Percentiles rank a stretch among this genome's conserved stretches.
Evolutionary conservation across 2,113 vertebrate species (phyloP).

Genomic region (Rhagologus leucostigma): DNA sequence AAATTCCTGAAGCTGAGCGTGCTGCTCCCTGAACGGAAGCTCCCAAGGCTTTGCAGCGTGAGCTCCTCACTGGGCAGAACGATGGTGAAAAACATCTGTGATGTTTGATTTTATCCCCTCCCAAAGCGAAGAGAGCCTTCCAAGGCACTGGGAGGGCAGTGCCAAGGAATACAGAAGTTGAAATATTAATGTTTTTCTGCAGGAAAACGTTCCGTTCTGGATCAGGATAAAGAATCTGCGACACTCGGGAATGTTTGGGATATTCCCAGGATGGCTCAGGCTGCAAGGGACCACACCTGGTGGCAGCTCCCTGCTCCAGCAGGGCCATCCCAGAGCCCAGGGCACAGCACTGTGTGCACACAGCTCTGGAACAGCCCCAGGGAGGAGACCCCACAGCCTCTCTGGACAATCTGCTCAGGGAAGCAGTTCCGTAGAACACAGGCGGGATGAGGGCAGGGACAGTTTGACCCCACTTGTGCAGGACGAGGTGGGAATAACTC

Average conservation of each 20-base stretch:
- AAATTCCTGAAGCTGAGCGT: not conserved
- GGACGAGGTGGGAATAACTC: not conserved
- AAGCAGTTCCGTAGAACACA: not conserved
- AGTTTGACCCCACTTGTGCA: not conserved
- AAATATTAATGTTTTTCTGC: not conserved
- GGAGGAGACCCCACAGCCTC: not conserved
- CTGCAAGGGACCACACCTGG: not conserved
- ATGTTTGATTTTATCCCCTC: not conserved
- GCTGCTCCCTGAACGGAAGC: not conserved
- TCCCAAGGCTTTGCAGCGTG: fast-evolving
- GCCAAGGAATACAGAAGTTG: not conserved
- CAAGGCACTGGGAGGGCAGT: not conserved
- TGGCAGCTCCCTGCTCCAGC: not conserved
- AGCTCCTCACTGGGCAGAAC: fast-evolving
- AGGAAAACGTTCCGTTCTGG: not conserved
- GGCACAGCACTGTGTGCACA: not conserved
- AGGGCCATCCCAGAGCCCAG: not conserved
- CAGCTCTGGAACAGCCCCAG: not conserved
- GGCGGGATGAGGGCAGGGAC: not conserved
- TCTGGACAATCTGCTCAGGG: not conserved
- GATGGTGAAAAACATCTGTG: not conserved
- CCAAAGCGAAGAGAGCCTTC: not conserved
- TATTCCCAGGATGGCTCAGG: not conserved
- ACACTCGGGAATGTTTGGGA: not conserved
- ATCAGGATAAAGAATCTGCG: not conserved